phyloP scores from a whole-genome alignment of 2,797 vertebrate genomes.

The Protonibea diacanthus region DNA sequence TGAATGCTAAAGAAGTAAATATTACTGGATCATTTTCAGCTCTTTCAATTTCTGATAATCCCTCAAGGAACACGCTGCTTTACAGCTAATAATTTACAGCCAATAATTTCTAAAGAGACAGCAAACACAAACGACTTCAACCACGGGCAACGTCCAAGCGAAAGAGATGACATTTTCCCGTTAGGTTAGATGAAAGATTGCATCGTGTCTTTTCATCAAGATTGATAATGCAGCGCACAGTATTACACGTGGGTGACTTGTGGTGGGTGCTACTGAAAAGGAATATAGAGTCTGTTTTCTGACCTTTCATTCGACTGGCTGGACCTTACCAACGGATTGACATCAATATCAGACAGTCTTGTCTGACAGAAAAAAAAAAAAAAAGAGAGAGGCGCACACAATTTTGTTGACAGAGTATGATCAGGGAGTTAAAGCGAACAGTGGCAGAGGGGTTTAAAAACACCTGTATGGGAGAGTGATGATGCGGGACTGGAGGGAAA shows the following conservation, averaged over 20 bases:
- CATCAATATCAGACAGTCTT: slow-evolving; percentile 68
- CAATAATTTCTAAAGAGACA: slow-evolving; percentile 36
- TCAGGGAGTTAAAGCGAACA: slow-evolving; percentile 38
- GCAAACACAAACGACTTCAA: slow-evolving; percentile 48
- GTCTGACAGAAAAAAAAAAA: slow-evolving; percentile 49
- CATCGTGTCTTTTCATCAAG: slow-evolving; percentile 71
- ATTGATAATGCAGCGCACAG: slow-evolving; percentile 71
- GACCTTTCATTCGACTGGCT: slow-evolving; percentile 74
- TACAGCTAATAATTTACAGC: slow-evolving; percentile 28
- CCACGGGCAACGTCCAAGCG: slow-evolving; percentile 38
- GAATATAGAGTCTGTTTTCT: slow-evolving; percentile 75
- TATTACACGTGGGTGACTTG: slow-evolving; percentile 73
- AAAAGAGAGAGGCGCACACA: slow-evolving; percentile 27
- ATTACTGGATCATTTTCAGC: slow-evolving; percentile 25
- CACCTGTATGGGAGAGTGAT: slow-evolving; percentile 37
- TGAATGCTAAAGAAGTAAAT: slow-evolving; percentile 42
- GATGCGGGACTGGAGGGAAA: slow-evolving; percentile 12
- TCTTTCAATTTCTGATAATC: slow-evolving; percentile 39
- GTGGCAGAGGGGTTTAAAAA: slow-evolving; percentile 41
- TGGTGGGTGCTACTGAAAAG: slow-evolving; percentile 67
- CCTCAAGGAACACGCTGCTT: slow-evolving; percentile 16
- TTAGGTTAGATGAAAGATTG: slow-evolving; percentile 72
- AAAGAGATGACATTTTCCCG: slow-evolving; percentile 71
- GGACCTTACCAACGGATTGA: slow-evolving; percentile 62
- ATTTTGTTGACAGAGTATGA: slow-evolving; percentile 50